Evolutionary conservation across 2,113 vertebrate species (phyloP).

Genomic region (Beaufortia kweichowensis): DNA sequence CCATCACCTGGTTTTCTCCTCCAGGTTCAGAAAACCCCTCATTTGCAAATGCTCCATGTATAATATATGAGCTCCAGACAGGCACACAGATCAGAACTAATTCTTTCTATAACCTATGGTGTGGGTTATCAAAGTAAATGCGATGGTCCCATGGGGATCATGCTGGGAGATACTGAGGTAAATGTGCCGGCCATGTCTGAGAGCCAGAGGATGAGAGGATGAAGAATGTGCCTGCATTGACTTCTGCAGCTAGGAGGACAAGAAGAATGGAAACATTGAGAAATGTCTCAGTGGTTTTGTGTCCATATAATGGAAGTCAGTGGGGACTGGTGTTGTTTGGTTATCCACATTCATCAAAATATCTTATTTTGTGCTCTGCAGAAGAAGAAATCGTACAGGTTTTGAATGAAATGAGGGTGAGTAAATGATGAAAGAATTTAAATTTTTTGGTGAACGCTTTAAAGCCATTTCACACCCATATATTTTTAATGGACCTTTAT

Average conservation of each 20-base stretch:
- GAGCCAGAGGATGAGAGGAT: background rate
- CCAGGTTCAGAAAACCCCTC: background rate
- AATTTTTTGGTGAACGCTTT: background rate
- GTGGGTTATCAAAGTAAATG: slow-evolving; percentile 39
- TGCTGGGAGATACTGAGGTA: slow-evolving; percentile 1
- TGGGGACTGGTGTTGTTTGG: too few relatives aligned
- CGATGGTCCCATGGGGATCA: background rate
- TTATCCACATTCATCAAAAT: too few relatives aligned
- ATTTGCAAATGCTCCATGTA: slow-evolving; percentile 39
- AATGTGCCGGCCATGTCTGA: background rate
- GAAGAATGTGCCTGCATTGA: background rate
- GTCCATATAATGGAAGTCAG: too few relatives aligned
- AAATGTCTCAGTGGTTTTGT: too few relatives aligned
- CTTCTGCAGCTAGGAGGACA: background rate
- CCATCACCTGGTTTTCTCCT: slow-evolving; percentile 11
- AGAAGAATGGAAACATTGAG: background rate
- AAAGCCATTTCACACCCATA: background rate
- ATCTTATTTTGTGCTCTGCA: too few relatives aligned
- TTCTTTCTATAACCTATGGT: slow-evolving; percentile 13
- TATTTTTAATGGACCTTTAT: background rate
- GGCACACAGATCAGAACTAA: slow-evolving; percentile 17
- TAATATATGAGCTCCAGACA: slow-evolving; percentile 44
- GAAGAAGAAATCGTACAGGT: too few relatives aligned
- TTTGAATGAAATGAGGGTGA: too few relatives aligned
- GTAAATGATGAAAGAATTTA: too few relatives aligned